phyloP scores from a whole-genome alignment of 2,888 invertebrate genomes.

The Loripinus fragilis region DNA sequence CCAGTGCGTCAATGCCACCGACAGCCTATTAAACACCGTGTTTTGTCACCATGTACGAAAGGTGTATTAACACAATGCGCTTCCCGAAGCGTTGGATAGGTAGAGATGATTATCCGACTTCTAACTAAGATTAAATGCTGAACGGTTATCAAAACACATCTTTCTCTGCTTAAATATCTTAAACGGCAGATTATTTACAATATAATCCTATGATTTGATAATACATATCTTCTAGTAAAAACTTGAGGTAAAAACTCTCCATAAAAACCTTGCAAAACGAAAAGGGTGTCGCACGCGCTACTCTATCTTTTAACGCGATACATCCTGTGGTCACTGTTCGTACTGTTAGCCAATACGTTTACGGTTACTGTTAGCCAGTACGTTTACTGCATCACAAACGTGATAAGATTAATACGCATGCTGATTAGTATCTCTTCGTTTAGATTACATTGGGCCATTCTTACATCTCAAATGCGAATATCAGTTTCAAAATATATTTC shows the following conservation, averaged over 20 bases:
- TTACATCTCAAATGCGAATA: too few relatives aligned
- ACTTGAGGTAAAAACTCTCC: neutral
- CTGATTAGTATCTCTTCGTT: too few relatives aligned
- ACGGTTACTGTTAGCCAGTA: too few relatives aligned
- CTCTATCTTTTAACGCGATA: too few relatives aligned
- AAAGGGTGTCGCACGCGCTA: too few relatives aligned
- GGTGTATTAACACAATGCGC: conserved; percentile 3
- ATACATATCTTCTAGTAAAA: neutral
- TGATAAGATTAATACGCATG: too few relatives aligned
- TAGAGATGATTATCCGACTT: neutral
- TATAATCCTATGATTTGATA: neutral
- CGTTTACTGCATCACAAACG: too few relatives aligned
- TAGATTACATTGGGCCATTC: too few relatives aligned
- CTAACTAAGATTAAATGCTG: neutral
- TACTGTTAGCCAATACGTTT: too few relatives aligned
- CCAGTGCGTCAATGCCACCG: neutral
- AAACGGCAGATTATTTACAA: neutral
- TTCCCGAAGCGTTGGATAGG: neutral
- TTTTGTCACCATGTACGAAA: neutral
- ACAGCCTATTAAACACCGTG: neutral
- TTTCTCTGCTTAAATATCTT: neutral
- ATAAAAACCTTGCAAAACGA: too few relatives aligned
- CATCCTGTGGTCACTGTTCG: too few relatives aligned
- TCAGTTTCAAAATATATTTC: neutral
- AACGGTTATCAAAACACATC: neutral